Evolutionary conservation across 2,888 invertebrate genomes (phyloP), one percentile per base, ranked within the genome.

Genomic region (Seira ritae): DNA sequence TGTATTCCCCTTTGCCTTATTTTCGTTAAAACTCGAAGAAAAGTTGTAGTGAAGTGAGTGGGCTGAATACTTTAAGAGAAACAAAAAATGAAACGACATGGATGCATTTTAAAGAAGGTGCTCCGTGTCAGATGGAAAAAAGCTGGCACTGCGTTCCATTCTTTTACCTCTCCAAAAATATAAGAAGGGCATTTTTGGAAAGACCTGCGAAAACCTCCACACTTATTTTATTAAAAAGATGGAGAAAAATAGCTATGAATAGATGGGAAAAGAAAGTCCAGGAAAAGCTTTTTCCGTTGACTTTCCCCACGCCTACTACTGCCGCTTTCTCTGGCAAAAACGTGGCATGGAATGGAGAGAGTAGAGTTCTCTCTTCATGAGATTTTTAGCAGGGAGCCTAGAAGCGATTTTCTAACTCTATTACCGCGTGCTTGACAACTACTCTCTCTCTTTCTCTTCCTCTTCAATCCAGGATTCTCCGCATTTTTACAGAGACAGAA

Each of bases 401-500:
- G 74, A 19, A 73, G 74, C 80, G 17, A 69, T 80, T 80, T 74
- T 68, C 62, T 80, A 80, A 80, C 80, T 80, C 80, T 80, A 80
- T 80, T 80, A 80, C 80, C 80, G 60, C 74, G 74, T 74, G 62
- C 74, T 69, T 80, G 74, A 80, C 80, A 74, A 73, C 73, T 74
- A 68, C 80, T 74, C 46, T 80, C 46, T 73, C 73, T 73, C 73
- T 65, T 60, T n/a, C n/a, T n/a, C n/a, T n/a, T n/a, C n/a, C n/a
- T n/a, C n/a, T 6, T n/a, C 24, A 67, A 15, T 31, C 24, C 31
- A 8, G 62, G 62, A 37, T 22, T 73, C 37, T 67, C 8, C 67
- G n/a, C 17, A 75, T 66, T 67, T 75, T 67, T 3, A n/a, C 46
- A 67, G 75, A n/a, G n/a, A 67, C 75, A 75, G n/a, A n/a, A n/a